A percentile compares a stretch with the other conserved stretches of the same genome.
phyloP scores from a whole-genome alignment of 1,140 invertebrate genomes.

The Scaptodrosophila lebanonensis region DNA sequence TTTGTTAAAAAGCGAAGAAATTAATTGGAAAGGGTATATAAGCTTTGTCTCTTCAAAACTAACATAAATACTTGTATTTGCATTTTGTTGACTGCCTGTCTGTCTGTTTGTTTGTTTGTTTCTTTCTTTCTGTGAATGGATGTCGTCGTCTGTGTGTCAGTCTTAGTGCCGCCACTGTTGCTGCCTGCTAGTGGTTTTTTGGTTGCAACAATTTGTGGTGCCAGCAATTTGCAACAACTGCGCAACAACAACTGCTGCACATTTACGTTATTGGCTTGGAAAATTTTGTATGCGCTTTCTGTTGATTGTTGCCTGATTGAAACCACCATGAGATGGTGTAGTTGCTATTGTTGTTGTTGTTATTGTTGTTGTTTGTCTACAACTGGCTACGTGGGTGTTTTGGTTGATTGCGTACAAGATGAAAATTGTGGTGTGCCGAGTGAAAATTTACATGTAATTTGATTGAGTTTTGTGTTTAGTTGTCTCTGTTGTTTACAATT shows the following conservation, averaged over 20 bases:
- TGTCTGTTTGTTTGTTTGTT: slow-evolving; percentile 18
- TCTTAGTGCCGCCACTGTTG: too few relatives aligned
- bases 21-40: too few relatives aligned
- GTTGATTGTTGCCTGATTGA: slow-evolving; percentile 48
- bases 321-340: slow-evolving; percentile 28
- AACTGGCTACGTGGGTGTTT: slow-evolving; percentile 34
- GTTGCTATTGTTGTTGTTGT: slow-evolving; percentile 14
- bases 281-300: neutral
- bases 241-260: slow-evolving; percentile 1
- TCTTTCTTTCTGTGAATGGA: slow-evolving; percentile 22
- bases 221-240: slow-evolving; percentile 27
- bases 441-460: slow-evolving; percentile 64
- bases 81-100: slow-evolving; percentile 15
- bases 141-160: neutral
- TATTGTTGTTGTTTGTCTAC: slow-evolving; percentile 4
- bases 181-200: too few relatives aligned
- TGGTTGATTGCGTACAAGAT: slow-evolving; percentile 48
- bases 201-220: slow-evolving; percentile 40
- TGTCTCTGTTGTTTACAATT: slow-evolving; percentile 29
- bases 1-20: too few relatives aligned
- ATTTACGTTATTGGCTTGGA: slow-evolving; percentile 25
- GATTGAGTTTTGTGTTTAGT: slow-evolving; percentile 23
- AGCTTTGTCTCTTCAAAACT: too few relatives aligned
- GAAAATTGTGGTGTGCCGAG: slow-evolving; percentile 27
- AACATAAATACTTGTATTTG: slow-evolving; percentile 44